phyloP scores from a whole-genome alignment of 2,888 invertebrate species.

The Aleiodes alternator region DNA sequence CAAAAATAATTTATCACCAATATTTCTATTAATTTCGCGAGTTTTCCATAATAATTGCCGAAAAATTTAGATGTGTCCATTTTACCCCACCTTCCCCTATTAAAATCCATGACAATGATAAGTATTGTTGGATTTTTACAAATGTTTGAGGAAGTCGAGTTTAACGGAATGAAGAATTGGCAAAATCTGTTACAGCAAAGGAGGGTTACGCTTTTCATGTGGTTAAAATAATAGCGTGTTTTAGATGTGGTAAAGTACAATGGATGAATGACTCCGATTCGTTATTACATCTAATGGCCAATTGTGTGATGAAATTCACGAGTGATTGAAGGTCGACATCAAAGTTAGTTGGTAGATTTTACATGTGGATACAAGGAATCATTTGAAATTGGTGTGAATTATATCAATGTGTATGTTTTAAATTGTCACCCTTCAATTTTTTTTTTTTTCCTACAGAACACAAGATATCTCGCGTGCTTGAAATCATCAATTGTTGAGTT shows the following conservation, averaged over 20 bases:
- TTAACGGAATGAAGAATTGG: conserved; percentile 47
- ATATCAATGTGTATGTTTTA: conserved; percentile 24
- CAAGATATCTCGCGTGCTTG: conserved; percentile 51
- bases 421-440: background rate
- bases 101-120: conserved; percentile 2
- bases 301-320: conserved; percentile 51
- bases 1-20: too few species aligned
- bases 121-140: background rate
- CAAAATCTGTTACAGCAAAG: conserved; percentile 28
- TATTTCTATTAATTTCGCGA: too few species aligned
- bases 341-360: conserved; percentile 19
- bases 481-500: conserved; percentile 42
- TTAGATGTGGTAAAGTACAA: conserved; percentile 9
- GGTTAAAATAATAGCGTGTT: conserved; percentile 41
- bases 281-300: conserved; percentile 57
- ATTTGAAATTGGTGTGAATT: conserved; percentile 25
- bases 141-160: conserved; percentile 33
- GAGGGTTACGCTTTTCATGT: conserved; percentile 39
- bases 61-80: too few species aligned
- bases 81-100: too few species aligned
- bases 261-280: conserved; percentile 47
- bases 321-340: conserved; percentile 54
- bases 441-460: too few species aligned
- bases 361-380: conserved; percentile 12
- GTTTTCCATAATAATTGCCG: too few species aligned